Evolutionary conservation across 2,888 invertebrate genomes (phyloP).

Genomic region (Emmelina monodactyla): DNA sequence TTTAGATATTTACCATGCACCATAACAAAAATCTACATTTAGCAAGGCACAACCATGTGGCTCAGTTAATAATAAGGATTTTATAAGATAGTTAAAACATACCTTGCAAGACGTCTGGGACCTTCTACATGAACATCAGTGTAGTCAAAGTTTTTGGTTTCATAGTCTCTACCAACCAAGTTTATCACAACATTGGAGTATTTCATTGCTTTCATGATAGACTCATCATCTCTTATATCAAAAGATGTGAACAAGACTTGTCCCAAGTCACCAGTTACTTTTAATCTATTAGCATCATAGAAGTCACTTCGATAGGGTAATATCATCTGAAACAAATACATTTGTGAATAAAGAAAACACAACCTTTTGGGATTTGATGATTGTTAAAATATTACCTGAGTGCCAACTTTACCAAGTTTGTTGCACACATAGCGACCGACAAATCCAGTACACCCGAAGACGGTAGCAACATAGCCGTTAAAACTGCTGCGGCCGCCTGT

Average conservation of each 20-base stretch:
- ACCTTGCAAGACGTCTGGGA: slow-evolving; percentile 83
- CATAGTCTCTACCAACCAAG: slow-evolving; percentile 89
- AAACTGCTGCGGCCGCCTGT: slow-evolving; percentile 95
- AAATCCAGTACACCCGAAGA: slow-evolving; percentile 93
- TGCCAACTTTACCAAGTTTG: slow-evolving; percentile 85
- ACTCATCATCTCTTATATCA: slow-evolving; percentile 83
- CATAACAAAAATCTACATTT: too few relatives aligned
- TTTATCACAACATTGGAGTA: slow-evolving; percentile 98
- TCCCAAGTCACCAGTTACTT: slow-evolving; percentile 92
- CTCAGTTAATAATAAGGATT: too few relatives aligned
- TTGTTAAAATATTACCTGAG: too few relatives aligned
- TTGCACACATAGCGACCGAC: slow-evolving; percentile 89
- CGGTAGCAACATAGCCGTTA: slow-evolving; percentile 97
- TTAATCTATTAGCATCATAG: slow-evolving; percentile 79
- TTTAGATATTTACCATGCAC: too few relatives aligned
- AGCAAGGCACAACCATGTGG: too few relatives aligned
- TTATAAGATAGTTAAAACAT: slow-evolving; percentile 8
- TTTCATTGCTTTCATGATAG: slow-evolving; percentile 83
- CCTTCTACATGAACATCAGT: slow-evolving; percentile 89
- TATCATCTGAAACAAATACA: slow-evolving; percentile 74
- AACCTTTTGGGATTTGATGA: neutral
- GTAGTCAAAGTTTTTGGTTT: slow-evolving; percentile 89
- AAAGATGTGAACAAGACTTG: slow-evolving; percentile 92
- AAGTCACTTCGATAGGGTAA: slow-evolving; percentile 91
- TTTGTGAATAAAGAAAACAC: neutral